Evolutionary conservation across 2,888 invertebrate species (phyloP).

Genomic region (Fissipunctia ypsillon): DNA sequence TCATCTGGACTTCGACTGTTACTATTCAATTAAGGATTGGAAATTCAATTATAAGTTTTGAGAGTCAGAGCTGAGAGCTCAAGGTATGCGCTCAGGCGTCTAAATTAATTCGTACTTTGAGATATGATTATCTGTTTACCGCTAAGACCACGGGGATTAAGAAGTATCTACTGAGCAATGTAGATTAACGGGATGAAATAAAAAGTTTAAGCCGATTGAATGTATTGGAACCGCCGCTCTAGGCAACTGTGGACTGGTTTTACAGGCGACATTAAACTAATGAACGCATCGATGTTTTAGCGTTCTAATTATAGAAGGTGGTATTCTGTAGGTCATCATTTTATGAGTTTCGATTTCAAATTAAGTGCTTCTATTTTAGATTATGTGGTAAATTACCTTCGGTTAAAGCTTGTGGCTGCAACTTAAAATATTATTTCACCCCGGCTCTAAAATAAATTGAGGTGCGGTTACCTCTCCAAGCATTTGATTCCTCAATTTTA

Average conservation of each 20-base stretch:
- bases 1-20: conserved; percentile 82
- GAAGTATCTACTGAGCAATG: conserved; percentile 32
- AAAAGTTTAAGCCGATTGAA: conserved; percentile 32
- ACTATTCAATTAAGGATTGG: conserved; percentile 83
- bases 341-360: not conserved
- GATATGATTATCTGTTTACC: conserved; percentile 73
- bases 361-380: not conserved
- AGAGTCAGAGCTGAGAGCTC: conserved; percentile 74
- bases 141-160: conserved; percentile 59
- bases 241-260: conserved; percentile 24
- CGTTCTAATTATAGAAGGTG: not conserved
- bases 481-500: conserved; percentile 6
- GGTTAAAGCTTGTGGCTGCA: not conserved
- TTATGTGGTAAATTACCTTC: not conserved
- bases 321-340: conserved; percentile 12
- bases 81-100: conserved; percentile 76
- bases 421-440: conserved; percentile 1
- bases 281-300: conserved; percentile 14
- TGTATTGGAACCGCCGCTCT: conserved; percentile 15
- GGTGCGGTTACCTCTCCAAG: no score
- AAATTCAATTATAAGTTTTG: conserved; percentile 85
- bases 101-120: conserved; percentile 78
- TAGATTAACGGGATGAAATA: conserved; percentile 37
- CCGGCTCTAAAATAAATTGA: not conserved
- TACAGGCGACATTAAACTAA: conserved; percentile 12